Evolutionary conservation across 2,797 vertebrate species (phyloP), one percentile per base, ranked within the genome.

Genomic region (Masticophis lateralis): DNA sequence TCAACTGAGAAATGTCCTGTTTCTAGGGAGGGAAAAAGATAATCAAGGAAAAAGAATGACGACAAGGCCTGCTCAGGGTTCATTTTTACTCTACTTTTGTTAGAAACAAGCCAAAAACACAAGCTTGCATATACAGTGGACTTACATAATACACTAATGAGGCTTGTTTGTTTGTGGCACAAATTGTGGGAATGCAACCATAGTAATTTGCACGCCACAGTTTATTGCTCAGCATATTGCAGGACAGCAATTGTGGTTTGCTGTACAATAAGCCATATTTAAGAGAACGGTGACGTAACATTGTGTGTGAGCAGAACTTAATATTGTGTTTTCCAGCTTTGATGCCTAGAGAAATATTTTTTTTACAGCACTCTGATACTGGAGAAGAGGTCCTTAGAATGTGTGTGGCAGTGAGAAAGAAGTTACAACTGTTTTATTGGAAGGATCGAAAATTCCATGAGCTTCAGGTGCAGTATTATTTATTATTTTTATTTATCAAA

Each of bases 361-460:
- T 96, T 92, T 56, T 91, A 56, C 96, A 99, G 99, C 98, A 98
- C 88, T 98, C 98, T 14, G 97, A 97, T 51, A 95, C 98, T 0
- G 99, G 99, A 10, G 99, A 99, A 93, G 99, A 99, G 93, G 98
- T 97, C 86, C 95, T 99, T 92, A 98, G 98, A 93, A 98, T 99
- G 99, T 99, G 99, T 25, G 99, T 99, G 22, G 99, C 99, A 0
- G 99, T 99, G 79, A 98, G 98, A 93, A 99, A 98, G 98, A 99
- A 99, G 92, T 98, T 99, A 0, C 99, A 99, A 95, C 97, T 99
- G 47, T 99, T 99, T 97, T 99, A 98, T 97, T 99, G 99, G 99
- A 99, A 99, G 96, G 99, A 99, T 95, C 97, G 99, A 91, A 99
- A 99, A 60, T 99, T 99, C 94, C 97, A 99, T 51, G 99, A 99